These are phyloP conservation scores for Galerucella nymphaeae DNA, from an alignment of 2,888 invertebrate species.

Conservation along the genomic window DNA sequence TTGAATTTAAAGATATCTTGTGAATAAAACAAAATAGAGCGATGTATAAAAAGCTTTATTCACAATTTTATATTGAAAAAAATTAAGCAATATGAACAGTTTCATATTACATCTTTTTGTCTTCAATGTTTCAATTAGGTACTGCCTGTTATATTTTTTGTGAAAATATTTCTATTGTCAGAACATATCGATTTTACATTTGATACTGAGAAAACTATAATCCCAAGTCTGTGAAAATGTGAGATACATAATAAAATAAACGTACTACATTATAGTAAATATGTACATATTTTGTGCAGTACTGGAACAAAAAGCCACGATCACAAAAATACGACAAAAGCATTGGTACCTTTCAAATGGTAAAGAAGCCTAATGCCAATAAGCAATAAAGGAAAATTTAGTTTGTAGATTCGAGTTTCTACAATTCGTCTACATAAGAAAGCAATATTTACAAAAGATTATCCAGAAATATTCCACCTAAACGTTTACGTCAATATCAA, in stretches of 20 bases:
- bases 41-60: no score
- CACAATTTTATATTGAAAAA: no score
- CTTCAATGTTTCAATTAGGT: no score
- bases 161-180: no score
- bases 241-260: no score
- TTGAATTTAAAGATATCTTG: neutral
- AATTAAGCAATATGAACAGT: no score
- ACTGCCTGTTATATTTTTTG: no score
- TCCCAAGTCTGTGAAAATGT: no score
- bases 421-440: constrained; percentile 13
- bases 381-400: constrained; percentile 33
- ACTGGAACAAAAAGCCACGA: constrained; percentile 56
- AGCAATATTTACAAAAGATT: constrained; percentile 32
- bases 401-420: constrained; percentile 15
- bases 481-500: constrained; percentile 9
- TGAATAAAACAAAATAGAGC: neutral
- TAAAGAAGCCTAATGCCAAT: constrained; percentile 44
- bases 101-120: no score
- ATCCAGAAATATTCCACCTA: constrained; percentile 37
- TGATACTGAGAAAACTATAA: no score
- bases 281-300: neutral
- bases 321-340: constrained; percentile 59
- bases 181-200: no score
- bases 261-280: no score
- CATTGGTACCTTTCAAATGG: constrained; percentile 58